Evolutionary conservation across 2,888 invertebrate species (phyloP).

Genomic region (Cataglyphis livida): DNA sequence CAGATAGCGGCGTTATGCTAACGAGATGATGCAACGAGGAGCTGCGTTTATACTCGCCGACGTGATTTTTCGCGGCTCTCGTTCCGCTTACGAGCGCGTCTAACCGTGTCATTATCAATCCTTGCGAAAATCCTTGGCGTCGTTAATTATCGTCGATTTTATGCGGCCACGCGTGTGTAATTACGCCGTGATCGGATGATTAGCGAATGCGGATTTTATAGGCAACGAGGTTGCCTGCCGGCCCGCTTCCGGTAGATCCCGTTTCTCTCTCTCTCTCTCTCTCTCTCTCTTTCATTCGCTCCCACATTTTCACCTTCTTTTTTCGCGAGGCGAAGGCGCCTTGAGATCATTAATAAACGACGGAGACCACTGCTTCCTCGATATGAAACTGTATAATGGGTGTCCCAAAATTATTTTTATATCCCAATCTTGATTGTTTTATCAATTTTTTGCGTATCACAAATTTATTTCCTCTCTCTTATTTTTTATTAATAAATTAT

Average conservation of each 20-base stretch:
- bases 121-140: conserved; percentile 59
- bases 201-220: conserved; percentile 64
- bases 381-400: neutral
- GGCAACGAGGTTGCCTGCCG: conserved; percentile 20
- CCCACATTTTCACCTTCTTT: neutral
- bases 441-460: neutral
- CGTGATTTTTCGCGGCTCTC: conserved; percentile 25
- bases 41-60: neutral
- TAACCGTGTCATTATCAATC: conserved; percentile 57
- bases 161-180: conserved; percentile 68
- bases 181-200: conserved; percentile 80
- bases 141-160: conserved; percentile 78
- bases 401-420: neutral
- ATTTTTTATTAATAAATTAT: neutral
- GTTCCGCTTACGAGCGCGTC: conserved; percentile 51
- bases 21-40: conserved; percentile 20
- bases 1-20: conserved; percentile 12
- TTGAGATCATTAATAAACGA: conserved; percentile 24
- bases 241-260: conserved; percentile 55
- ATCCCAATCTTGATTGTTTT: neutral
- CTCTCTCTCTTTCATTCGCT: conserved; percentile 7
- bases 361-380: neutral
- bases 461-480: neutral
- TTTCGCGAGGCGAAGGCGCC: neutral
- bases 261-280: conserved; percentile 28